phyloP scores from a whole-genome alignment of 2,113 vertebrate genomes.

The Tupaia chinensis region DNA sequence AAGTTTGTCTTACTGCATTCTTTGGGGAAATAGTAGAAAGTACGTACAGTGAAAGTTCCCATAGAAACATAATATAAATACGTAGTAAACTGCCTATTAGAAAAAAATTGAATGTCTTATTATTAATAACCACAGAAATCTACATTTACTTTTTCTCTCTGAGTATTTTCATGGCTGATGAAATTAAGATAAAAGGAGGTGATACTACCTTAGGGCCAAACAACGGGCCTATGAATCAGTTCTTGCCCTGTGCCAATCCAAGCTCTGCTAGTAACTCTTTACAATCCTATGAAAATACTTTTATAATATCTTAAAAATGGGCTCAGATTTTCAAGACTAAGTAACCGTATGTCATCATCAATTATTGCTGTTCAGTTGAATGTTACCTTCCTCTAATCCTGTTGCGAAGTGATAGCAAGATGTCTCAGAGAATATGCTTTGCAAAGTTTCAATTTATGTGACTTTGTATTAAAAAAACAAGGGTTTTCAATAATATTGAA shows the following conservation, averaged over 20 bases:
- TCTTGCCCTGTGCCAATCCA: neutral
- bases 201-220: neutral
- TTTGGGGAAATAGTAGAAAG: slow-evolving; percentile 67
- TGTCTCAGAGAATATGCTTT: neutral
- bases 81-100: slow-evolving; percentile 25
- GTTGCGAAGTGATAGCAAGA: neutral
- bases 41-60: slow-evolving; percentile 51
- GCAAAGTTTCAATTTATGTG: neutral
- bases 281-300: slow-evolving; percentile 26
- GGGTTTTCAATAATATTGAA: slow-evolving; percentile 55
- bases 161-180: slow-evolving; percentile 31
- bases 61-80: slow-evolving; percentile 57
- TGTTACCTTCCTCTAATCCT: neutral
- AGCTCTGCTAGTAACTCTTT: neutral
- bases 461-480: slow-evolving; percentile 45
- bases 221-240: neutral
- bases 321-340: slow-evolving; percentile 49
- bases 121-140: slow-evolving; percentile 56
- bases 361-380: neutral
- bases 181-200: slow-evolving; percentile 54
- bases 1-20: slow-evolving; percentile 61
- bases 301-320: slow-evolving; percentile 27
- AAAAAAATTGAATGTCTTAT: slow-evolving; percentile 56
- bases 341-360: slow-evolving; percentile 11
- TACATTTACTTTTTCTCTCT: slow-evolving; percentile 44